These are phyloP conservation scores for Elaphurus davidianus DNA, from an alignment of 2,113 vertebrate species.

Conservation along the genomic window DNA sequence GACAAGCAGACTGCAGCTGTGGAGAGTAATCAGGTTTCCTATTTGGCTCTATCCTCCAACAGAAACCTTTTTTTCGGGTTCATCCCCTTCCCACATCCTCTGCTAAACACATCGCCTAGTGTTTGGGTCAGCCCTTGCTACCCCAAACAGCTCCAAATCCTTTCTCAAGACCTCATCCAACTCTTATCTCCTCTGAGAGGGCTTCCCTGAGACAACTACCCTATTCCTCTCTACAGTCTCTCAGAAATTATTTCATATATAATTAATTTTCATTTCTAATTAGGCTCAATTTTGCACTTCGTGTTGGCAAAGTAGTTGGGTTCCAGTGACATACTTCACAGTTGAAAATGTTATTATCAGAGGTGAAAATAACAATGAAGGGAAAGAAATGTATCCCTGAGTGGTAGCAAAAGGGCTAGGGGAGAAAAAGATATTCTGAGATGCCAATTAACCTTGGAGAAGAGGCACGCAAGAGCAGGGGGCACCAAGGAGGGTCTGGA, in stretches of 20 bases:
- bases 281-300: background rate
- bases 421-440: background rate
- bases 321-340: background rate
- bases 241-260: constrained; percentile 18
- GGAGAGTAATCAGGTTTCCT: background rate
- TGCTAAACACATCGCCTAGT: rapidly evolving
- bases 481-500: background rate
- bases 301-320: background rate
- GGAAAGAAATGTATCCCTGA: background rate
- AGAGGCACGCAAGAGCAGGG: background rate
- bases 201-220: background rate
- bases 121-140: background rate
- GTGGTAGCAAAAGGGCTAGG: background rate
- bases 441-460: background rate
- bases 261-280: constrained; percentile 48
- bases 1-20: background rate
- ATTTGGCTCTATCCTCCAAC: background rate
- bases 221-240: background rate
- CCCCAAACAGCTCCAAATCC: background rate
- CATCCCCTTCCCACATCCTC: background rate
- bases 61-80: background rate
- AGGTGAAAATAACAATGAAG: background rate
- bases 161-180: background rate
- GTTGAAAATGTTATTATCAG: background rate
- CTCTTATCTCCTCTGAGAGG: background rate